Conservation (phyloP, 2,888 invertebrate species). For the Andrena haemorrhoa region DNA sequence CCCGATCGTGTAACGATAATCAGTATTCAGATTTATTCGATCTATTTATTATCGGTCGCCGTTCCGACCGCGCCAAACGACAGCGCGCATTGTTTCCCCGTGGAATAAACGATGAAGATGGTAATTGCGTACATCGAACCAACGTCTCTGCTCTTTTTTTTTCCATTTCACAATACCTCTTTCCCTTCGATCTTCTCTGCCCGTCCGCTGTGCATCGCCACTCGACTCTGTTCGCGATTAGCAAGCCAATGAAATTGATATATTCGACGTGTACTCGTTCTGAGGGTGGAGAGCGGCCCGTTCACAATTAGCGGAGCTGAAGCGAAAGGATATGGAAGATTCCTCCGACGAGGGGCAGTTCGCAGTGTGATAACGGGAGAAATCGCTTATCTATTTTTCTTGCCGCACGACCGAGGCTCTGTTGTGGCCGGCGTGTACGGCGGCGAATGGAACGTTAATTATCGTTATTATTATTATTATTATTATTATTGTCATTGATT, state of each 20-base stretch:
- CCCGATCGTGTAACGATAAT: constrained; percentile 52
- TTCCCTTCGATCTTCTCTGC: neutral
- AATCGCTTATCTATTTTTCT: constrained; percentile 28
- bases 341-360: constrained; percentile 69
- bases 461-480: constrained; percentile 12
- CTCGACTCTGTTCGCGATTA: neutral
- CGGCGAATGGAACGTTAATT: constrained; percentile 12
- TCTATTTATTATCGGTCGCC: constrained; percentile 61
- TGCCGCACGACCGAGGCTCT: constrained; percentile 12
- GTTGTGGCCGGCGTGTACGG: constrained; percentile 24
- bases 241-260: neutral
- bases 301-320: neutral
- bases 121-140: neutral
- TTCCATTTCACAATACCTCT: neutral
- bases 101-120: constrained; percentile 41
- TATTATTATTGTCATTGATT: constrained; percentile 15
- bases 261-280: constrained; percentile 29
- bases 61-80: constrained; percentile 7
- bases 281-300: constrained; percentile 1
- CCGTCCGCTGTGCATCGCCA: neutral
- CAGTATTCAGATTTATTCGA: constrained; percentile 66
- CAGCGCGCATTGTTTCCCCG: neutral
- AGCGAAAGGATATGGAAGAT: constrained; percentile 15
- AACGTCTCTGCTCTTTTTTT: neutral
- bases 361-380: constrained; percentile 63